Evolutionary conservation across 37 sponge, comb jelly and placozoan species (phyloP).

Genomic region (Hexactinellida sp.): DNA sequence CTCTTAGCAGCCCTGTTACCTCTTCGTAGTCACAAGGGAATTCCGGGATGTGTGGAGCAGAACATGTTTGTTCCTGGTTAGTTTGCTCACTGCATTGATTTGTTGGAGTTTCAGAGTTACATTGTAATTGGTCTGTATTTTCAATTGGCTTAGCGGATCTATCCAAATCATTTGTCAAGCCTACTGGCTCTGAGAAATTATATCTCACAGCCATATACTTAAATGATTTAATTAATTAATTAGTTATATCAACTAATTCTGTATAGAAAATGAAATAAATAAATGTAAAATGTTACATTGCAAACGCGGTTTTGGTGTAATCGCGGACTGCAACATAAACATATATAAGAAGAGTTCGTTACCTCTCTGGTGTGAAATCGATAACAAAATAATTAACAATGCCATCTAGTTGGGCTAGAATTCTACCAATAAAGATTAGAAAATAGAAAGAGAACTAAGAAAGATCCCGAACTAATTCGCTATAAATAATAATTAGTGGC

Average conservation of each 20-base stretch:
- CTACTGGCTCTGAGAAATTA: no score
- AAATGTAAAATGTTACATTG: not conserved
- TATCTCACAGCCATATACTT: not conserved
- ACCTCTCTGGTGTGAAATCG: not conserved
- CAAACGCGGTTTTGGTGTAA: no score
- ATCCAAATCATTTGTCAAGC: not conserved
- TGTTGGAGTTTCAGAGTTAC: not conserved
- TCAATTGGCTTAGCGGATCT: not conserved
- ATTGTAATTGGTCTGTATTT: not conserved
- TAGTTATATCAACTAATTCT: not conserved
- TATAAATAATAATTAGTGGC: not conserved
- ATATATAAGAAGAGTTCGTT: not conserved
- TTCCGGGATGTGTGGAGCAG: not conserved
- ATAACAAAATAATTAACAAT: not conserved
- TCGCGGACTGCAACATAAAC: no score
- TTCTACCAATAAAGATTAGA: not conserved
- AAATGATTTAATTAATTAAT: not conserved
- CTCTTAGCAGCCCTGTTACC: slow-evolving; percentile 31
- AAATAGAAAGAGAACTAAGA: not conserved
- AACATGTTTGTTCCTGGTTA: not conserved
- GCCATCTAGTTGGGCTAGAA: not conserved
- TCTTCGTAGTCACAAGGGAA: slow-evolving; percentile 6
- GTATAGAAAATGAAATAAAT: not conserved
- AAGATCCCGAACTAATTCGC: not conserved
- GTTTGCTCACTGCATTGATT: no score